Base-by-base conservation (phyloP, 2,797 vertebrate genomes). In the Antennarius maculatus region DNA sequence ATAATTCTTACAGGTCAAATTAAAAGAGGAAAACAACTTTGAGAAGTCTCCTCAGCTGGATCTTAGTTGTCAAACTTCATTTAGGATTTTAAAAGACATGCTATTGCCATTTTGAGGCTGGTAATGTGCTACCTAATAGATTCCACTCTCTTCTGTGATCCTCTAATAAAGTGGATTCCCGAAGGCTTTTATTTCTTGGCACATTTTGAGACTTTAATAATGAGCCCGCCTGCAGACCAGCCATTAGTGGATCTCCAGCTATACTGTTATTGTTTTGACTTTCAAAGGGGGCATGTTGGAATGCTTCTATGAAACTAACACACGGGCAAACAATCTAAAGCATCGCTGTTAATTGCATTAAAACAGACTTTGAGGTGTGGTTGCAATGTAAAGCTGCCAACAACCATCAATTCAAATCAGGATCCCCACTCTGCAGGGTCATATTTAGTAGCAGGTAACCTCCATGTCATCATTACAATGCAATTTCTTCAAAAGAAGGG, bases 401-500 rank as follows among this genome's bases (percentile, higher is more conserved):
- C 71, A 74, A 63, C 70, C 54, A 37, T 82, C 78, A 60, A 54
- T 37, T 80, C 72, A 74, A 75, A 82, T 81, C 73, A 83, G 69
- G 54, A 49, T 82, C 70, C 66, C 50, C 61, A 80, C 65, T 72
- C 68, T 71, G 62, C 12, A 34, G 75, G 88, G 88, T 90, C 82
- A 86, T 56, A 59, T 72, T 66, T 51, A 41, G 70, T 51, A 50
- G 72, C 75, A 77, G 78, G 79, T 90, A 87, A 81, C 70, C 43
- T 69, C 69, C 52, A 49, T 61, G 68, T 84, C 84, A 71, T 74
- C 78, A 77, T 81, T 74, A 54, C 59, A 71, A 23, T 66, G 67
- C 52, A 81, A 75, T 89, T 90, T 90, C 80, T 88, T 89, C 86
- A 84, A 85, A 87, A 71, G 68, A 66, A 66, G 74, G 59, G 69